Evolutionary conservation across 2,113 vertebrate species (phyloP).

Genomic region (Zootoca vivipara): DNA sequence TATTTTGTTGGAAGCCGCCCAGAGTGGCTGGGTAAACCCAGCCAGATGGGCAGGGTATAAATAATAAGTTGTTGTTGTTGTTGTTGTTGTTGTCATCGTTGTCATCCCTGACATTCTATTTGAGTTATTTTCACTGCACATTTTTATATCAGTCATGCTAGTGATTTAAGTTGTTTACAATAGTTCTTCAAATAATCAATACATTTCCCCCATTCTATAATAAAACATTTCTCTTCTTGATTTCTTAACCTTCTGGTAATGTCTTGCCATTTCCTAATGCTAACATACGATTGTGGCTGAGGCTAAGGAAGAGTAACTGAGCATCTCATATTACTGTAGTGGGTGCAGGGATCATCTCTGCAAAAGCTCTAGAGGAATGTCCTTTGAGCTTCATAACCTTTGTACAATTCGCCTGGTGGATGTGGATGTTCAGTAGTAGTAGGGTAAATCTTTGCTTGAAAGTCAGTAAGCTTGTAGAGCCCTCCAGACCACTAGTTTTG

Average conservation of each 20-base stretch:
- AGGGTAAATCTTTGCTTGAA: background rate
- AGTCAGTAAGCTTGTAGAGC: background rate
- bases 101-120: no score
- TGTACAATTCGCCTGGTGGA: background rate
- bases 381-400: background rate
- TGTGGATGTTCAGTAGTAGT: background rate
- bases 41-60: no score
- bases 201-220: no score
- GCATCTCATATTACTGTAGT: constrained; percentile 14
- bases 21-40: no score
- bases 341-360: background rate
- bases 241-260: no score
- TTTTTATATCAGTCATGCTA: no score
- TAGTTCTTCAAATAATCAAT: no score
- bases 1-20: no score
- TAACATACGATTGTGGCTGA: background rate
- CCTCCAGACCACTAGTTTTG: background rate
- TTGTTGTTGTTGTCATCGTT: no score
- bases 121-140: no score
- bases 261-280: background rate
- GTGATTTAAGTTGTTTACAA: no score
- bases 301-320: background rate
- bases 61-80: rapidly evolving
- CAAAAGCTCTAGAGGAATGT: background rate
- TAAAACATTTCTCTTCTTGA: no score